Base-by-base conservation (phyloP, 2,797 vertebrate genomes). In the Sardinella longiceps region DNA sequence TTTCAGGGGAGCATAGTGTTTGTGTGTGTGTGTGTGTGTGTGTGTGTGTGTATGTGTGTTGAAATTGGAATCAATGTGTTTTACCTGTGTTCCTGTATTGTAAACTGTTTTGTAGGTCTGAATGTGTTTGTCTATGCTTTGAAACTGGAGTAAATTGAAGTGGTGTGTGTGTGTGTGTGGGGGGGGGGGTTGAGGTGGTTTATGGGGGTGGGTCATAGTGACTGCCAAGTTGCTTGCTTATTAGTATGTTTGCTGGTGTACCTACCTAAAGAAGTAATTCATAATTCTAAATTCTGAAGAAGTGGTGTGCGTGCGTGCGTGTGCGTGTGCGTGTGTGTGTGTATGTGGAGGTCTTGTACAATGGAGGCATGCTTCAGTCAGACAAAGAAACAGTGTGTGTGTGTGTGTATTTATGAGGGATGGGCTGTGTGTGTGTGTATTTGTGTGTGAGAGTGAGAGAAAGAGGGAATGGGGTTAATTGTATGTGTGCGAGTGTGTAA, bases 281-380 rank as follows among this genome's bases (percentile, higher is more conserved):
- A n/a, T n/a, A n/a, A n/a, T n/a, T n/a, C n/a, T n/a, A n/a, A n/a
- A n/a, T n/a, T n/a, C n/a, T n/a, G n/a, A n/a, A n/a, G n/a, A n/a
- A n/a, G n/a, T 56, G n/a, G 58, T 63, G 58, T 70, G 63, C 18
- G 28, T 70, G 63, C 33, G 12, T 37, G 63, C n/a, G n/a, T n/a
- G n/a, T n/a, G n/a, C n/a, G n/a, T n/a, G n/a, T n/a, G n/a, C 18
- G 63, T 37, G 63, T 70, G 63, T 25, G 15, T 81, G 80, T 58
- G 63, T 60, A 81, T 28, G 74, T 9, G 56, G 80, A 85, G 85
- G 50, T 66, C 50, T 53, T n/a, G 66, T 39, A 85, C 82, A 88
- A 83, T 83, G 58, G 70, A 23, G 14, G 63, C 82, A 83, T 77
- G 81, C 84, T 60, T 85, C 81, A 80, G 56, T 82, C 81, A 87